Base-by-base conservation (phyloP, 2,888 invertebrate genomes). In the Sesia apiformis region DNA sequence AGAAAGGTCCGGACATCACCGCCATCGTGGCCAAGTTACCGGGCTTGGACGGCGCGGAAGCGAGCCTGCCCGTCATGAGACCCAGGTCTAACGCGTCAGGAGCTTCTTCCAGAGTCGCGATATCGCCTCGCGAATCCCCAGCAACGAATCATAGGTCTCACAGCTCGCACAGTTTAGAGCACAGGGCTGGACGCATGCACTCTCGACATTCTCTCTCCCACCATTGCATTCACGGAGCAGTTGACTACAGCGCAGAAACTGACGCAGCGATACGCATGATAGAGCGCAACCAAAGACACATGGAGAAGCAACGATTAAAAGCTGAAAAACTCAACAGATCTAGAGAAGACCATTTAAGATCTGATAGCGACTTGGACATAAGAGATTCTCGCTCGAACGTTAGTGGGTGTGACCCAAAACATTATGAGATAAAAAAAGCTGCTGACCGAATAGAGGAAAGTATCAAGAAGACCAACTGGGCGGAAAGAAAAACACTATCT, bases 1-100 rank as follows among this genome's bases (percentile, higher is more conserved):
- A 95, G 76, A 93, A 95, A 66, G 95, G 95, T 0, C 94, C 94
- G 40, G 95, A 95, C 69, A 93, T 95, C 39, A 95, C 94, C 1
- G 93, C 95, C 0, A 81, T 95, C 38, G 93, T 95, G 0, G 92
- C 92, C 1, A 92, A 91, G 67, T 76, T 93, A 42, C 92, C 93
- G 0, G 92, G 92, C 3, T 72, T 92, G 6, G 91, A 91, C 57
- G 81, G 82, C 63, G 78, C 65, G 60, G 91, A 70, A 60, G 62
- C 74, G 7, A 81, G 83, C 60, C 66, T 89, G 59, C 90, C 90
- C 0, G 69, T 90, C 52, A 74, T 91, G 62, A 72, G 92, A 63
- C 92, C 92, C n/a, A 81, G 86, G 42, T 89, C 89, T 4, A 87
- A 84, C 63, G 87, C 87, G 65, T 92, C 92, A 1, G 92, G 92